These are phyloP conservation scores for Drosophila sechellia DNA, from an alignment of 1,140 invertebrate genomes.

Conservation along the genomic window DNA sequence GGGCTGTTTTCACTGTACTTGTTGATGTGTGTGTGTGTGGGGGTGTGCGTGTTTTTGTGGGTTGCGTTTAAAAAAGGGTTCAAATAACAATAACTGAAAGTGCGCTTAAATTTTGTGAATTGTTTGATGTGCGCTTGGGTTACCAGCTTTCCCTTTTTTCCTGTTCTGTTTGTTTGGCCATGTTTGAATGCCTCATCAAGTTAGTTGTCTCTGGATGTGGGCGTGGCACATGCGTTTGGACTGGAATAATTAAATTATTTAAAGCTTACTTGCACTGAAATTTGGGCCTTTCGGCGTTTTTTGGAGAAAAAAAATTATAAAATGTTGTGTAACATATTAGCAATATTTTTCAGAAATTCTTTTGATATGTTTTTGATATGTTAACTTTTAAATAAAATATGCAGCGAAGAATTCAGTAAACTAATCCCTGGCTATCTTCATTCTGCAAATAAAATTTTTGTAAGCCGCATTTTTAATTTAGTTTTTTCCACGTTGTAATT, in stretches of 20 bases:
- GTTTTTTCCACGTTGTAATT: neutral
- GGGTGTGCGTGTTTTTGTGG: neutral
- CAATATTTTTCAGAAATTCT: no score
- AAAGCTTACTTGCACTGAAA: conserved; percentile 13
- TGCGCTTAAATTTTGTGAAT: conserved; percentile 56
- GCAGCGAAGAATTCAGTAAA: no score
- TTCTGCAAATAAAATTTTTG: no score
- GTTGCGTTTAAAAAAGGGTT: conserved; percentile 63
- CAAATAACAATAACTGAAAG: conserved; percentile 67
- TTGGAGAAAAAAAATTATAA: no score
- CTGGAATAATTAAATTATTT: conserved; percentile 45
- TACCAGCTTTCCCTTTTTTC: conserved; percentile 15
- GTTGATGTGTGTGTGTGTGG: conserved; percentile 16
- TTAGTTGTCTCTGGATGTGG: conserved; percentile 45
- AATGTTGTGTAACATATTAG: no score
- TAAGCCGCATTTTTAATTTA: no score
- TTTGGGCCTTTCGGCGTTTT: neutral
- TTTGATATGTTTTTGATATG: no score
- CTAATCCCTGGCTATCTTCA: no score
- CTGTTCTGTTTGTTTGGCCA: conserved; percentile 16
- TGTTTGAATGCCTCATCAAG: conserved; percentile 72
- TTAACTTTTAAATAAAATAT: no score
- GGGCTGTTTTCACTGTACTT: conserved; percentile 49
- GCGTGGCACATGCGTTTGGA: conserved; percentile 17
- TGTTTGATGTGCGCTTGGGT: conserved; percentile 71